These are phyloP conservation scores for Steinernema carpocapsae DNA, from an alignment of 2,888 invertebrate species.

Conservation along the genomic window DNA sequence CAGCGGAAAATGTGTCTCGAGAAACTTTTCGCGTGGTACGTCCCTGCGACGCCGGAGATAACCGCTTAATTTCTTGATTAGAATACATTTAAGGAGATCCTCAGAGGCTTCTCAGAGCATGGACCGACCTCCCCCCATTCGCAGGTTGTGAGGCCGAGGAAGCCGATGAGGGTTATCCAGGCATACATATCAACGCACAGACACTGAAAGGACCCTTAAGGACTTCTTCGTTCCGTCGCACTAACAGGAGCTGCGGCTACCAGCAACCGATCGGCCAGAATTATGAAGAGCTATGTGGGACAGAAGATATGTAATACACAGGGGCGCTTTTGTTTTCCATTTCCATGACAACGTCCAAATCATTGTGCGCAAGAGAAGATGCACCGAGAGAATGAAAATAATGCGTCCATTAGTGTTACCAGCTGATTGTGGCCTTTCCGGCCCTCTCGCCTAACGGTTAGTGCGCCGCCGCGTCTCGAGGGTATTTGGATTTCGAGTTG, in stretches of 20 bases:
- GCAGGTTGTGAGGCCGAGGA: too few species aligned
- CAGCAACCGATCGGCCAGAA: conserved; percentile 23
- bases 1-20: background rate
- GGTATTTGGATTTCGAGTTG: too few species aligned
- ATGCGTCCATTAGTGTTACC: conserved; percentile 24
- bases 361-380: background rate
- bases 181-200: too few species aligned
- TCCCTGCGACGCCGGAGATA: too few species aligned
- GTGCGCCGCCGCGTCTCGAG: too few species aligned
- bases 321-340: conserved; percentile 15
- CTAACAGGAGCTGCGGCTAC: background rate
- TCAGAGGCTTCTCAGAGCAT: too few species aligned
- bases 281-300: background rate
- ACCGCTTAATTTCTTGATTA: too few species aligned
- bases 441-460: background rate
- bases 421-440: conserved; percentile 8
- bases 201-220: background rate
- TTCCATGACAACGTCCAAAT: conserved; percentile 26
- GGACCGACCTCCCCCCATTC: too few species aligned
- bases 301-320: conserved; percentile 3
- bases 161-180: too few species aligned
- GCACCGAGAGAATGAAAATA: conserved; percentile 31
- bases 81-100: too few species aligned
- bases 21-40: too few species aligned
- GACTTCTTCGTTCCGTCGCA: conserved; percentile 24